These are phyloP conservation scores for Abrostola tripartita DNA, from an alignment of 2,888 invertebrate genomes.

Conservation along the genomic window DNA sequence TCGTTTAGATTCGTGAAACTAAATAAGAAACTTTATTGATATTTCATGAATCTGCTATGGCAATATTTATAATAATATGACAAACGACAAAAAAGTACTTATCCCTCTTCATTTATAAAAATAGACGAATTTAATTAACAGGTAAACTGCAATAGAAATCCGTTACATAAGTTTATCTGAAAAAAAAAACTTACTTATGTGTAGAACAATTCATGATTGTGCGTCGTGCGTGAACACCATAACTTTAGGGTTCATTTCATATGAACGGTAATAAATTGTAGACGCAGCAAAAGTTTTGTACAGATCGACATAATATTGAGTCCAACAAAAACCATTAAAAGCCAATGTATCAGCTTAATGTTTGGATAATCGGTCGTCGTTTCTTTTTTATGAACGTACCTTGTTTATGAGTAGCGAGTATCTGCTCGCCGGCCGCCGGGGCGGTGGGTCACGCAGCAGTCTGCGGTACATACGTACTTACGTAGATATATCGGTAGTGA, in stretches of 20 bases:
- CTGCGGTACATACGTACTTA: slow-evolving; percentile 48
- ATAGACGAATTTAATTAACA: no score
- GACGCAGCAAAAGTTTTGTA: slow-evolving; percentile 32
- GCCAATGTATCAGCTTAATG: slow-evolving; percentile 40
- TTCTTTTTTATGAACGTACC: slow-evolving; percentile 31
- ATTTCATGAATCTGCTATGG: no score
- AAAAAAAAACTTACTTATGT: slow-evolving; percentile 22
- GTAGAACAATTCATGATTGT: slow-evolving; percentile 34
- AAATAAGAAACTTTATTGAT: no score
- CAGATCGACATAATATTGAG: slow-evolving; percentile 23
- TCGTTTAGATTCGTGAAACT: no score
- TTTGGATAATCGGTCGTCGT: slow-evolving; percentile 28
- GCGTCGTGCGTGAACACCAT: slow-evolving; percentile 37
- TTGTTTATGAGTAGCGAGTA: slow-evolving; percentile 25
- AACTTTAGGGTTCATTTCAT: slow-evolving; percentile 41
- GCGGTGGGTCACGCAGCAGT: slow-evolving; percentile 42
- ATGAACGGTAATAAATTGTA: slow-evolving; percentile 38
- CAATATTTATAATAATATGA: no score
- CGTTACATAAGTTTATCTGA: slow-evolving; percentile 5
- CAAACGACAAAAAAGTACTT: no score
- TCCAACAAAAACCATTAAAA: slow-evolving; percentile 43
- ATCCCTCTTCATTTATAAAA: no score
- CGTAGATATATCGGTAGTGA: slow-evolving; percentile 65
- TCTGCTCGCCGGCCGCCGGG: slow-evolving; percentile 30
- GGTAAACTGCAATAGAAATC: neutral